Evolutionary conservation across 1,140 invertebrate genomes (phyloP), one percentile per base, ranked within the genome.

Genomic region (Chymomyza costata): DNA sequence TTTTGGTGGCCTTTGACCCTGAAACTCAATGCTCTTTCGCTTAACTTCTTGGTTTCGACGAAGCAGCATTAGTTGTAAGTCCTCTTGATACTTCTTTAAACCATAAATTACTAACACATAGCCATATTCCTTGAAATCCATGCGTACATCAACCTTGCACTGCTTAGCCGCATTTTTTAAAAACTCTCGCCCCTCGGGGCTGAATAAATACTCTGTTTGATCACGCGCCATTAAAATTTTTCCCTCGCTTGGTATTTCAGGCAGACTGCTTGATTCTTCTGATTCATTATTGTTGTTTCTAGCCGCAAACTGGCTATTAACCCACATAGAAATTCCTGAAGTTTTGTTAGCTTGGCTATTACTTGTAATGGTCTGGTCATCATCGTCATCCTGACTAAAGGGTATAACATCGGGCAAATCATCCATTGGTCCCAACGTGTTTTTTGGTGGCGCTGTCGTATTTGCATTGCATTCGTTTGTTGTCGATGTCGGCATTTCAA

Each of bases 91-190:
- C 5, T 62, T 78, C 8, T 86, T 71, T 8, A 86, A 78, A 1
- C 88, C 88, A 55, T 84, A 86, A 13, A 89, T 87, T 13, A 82
- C 85, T 14, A 89, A 60, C 11, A 87, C 85, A 41, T 86, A 81
- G 32, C 83, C 84, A 25, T 84, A 84, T 1, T 85, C 70, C 6
- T 81, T 66, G 17, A 78, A 84, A 43, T 87, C 80, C 43, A 85
- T 64, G 3, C 68, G 76, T 1, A 87, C 67, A 21, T 57, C 82
- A 0, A 89, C 78, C 41, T 88, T 83, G 48, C 85, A 85, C 58
- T 85, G 85, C 8, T 81, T 68, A n/a, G 76, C 70, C 2, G 65
- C 65, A 6, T 62, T 50, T 0, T 82, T 71, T 3, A 89, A 47
- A 78, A 87, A 89, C 2, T 63, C 47, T 1, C 69, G 47, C 7